phyloP scores from a whole-genome alignment of 1,140 invertebrate species.

The Trialeurodes vaporariorum region DNA sequence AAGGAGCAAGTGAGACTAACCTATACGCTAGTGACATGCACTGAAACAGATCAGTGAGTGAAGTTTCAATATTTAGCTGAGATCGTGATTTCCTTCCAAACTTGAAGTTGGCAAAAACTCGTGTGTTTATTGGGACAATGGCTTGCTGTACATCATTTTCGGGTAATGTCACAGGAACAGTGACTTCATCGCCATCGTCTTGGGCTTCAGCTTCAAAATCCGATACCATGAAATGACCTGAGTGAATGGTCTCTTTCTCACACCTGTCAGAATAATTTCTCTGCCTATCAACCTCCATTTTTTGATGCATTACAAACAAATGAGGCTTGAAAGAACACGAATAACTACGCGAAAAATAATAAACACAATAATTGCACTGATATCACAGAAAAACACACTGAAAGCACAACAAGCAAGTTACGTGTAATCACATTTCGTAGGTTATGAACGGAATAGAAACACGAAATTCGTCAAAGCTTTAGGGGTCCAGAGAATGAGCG shows the following conservation, averaged over 20 bases:
- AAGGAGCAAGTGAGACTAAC: conserved; percentile 23
- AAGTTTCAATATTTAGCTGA: conserved; percentile 61
- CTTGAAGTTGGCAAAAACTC: background rate
- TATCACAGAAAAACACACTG: background rate
- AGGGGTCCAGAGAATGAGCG: no score
- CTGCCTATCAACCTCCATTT: background rate
- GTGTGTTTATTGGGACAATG: background rate
- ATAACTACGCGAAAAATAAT: no score
- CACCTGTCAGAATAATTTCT: conserved; percentile 8
- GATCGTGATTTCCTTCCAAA: background rate
- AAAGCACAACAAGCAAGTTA: background rate
- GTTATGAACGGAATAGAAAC: background rate
- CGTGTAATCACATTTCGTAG: background rate
- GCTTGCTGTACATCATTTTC: background rate
- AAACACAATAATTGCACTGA: background rate
- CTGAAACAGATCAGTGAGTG: conserved; percentile 87
- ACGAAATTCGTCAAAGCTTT: background rate
- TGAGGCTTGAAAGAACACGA: no score
- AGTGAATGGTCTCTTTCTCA: conserved; percentile 72
- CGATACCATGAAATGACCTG: conserved; percentile 96
- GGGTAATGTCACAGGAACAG: conserved; percentile 49
- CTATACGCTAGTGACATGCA: conserved; percentile 91
- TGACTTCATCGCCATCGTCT: conserved; percentile 72
- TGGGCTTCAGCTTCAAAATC: conserved; percentile 87
- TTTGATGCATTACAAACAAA: background rate